A percentile compares a stretch with the other conserved stretches of the same genome.
Conservation (phyloP, 2,888 invertebrate species). For the Lithodes maja region DNA sequence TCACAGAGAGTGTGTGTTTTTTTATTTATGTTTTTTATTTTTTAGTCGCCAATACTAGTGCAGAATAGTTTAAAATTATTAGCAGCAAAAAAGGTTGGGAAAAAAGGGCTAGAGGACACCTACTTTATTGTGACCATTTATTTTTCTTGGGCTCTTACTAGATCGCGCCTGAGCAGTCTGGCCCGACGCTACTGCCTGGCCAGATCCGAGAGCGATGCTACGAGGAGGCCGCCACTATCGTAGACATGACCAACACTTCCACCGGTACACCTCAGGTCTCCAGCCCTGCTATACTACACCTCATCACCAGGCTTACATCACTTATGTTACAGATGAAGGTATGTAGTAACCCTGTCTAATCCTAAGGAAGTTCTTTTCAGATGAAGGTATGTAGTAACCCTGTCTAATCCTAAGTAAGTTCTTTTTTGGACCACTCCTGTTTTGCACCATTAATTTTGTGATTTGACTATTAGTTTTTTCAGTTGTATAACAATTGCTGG, state of each 20-base stretch:
- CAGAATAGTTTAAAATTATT: too few relatives aligned
- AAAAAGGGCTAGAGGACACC: too few relatives aligned
- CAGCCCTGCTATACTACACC: slow-evolving; percentile 79
- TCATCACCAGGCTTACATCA: slow-evolving; percentile 91
- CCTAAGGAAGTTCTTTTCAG: slow-evolving; percentile 78
- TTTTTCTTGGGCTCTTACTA: slow-evolving; percentile 66
- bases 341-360: not conserved
- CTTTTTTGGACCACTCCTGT: slow-evolving; percentile 74
- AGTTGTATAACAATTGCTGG: too few relatives aligned
- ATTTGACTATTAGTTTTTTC: too few relatives aligned
- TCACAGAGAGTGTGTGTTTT: too few relatives aligned
- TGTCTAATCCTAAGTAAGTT: too few relatives aligned
- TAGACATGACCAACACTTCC: slow-evolving; percentile 73
- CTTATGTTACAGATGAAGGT: slow-evolving; percentile 91
- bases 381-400: slow-evolving; percentile 79
- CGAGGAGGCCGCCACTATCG: slow-evolving; percentile 84
- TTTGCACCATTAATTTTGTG: too few relatives aligned
- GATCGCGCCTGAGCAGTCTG: slow-evolving; percentile 88
- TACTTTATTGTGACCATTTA: too few relatives aligned
- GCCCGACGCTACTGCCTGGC: slow-evolving; percentile 90
- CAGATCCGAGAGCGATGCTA: slow-evolving; percentile 90
- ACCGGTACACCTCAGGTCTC: slow-evolving; percentile 62
- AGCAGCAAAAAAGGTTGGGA: too few relatives aligned
- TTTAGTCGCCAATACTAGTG: too few relatives aligned
- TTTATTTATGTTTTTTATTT: too few relatives aligned